Evolutionary conservation across 2,797 vertebrate genomes (phyloP), one percentile per base, ranked within the genome.

Genomic region (Sebastes oblongus): DNA sequence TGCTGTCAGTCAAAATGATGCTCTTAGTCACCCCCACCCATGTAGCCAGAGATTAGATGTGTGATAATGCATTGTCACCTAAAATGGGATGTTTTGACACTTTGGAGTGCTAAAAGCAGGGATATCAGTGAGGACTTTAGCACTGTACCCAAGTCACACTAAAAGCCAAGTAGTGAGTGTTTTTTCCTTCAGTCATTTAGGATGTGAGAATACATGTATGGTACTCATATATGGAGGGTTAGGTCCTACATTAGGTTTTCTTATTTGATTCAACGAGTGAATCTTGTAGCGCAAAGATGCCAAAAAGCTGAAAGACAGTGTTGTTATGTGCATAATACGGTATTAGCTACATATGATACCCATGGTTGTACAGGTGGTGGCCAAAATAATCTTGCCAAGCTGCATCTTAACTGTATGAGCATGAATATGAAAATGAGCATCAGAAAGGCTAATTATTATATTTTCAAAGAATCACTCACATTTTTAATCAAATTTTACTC

Each of bases 21-120:
- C 79, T 84, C 78, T 83, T 54, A 73, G 60, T 65, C 77, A 69
- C 77, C 89, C 84, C 88, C 84, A 79, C 81, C 89, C 87, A 85
- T 77, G 82, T 76, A 73, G 87, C 72, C 61, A 8, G 64, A 86
- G 86, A 80, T 76, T 59, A 77, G 74, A 91, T 32, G 88, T 92
- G 92, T 90, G 90, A 93, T 92, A 88, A 89, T 91, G 85, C 86
- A 90, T 93, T 93, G 77, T 71, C 93, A 94, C 93, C 92, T 94
- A 76, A 89, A 87, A 91, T 91, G 83, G 88, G 78, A 84, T 59
- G 42, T 91, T 87, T 90, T 94, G 88, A 91, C 94, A 94, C 93
- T 83, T 86, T 20, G 61, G 84, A 93, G 95, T 93, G 95, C 94
- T 96, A 95, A 96, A 96, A 96, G 95, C 95, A 78, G 58, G 66